Base-by-base conservation (phyloP, 1,140 invertebrate species). In the Euglossa dilemma region DNA sequence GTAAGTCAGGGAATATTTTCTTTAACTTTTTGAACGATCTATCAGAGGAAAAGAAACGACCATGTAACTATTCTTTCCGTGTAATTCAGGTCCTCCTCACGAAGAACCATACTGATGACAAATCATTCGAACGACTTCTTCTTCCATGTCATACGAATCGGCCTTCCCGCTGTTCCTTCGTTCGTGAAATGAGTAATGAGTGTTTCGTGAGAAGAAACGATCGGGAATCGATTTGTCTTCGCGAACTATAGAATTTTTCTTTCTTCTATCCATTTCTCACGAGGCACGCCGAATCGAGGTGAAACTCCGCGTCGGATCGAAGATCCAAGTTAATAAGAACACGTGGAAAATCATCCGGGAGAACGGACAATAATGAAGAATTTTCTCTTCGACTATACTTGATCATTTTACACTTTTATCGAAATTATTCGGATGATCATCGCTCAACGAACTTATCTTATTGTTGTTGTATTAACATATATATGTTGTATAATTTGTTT, bases 201-300 rank as follows among this genome's bases (percentile, higher is more conserved):
- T 45, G 64, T 69, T 78, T 78, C 64, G 75, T 67, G 75, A 56
- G 47, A 54, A 61, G 74, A 66, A 66, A 66, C 61, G 61, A 77
- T 77, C 45, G 75, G 75, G 50, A 77, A 77, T 77, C 75, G 75
- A 77, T 77, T 77, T 77, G 75, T 77, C 75, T 43, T 14, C 50
- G 18, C 18, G 9, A 57, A 74, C 57, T 14, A 25, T 11, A 23
- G 16, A 25, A 36, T 47, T 20, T 74, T 74, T 57, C 43, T 74
- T 74, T n/a, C 54, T 43, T 54, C n/a, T 73, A 61, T 57, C 25
- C n/a, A 16, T 28, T 14, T 18, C 50, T 20, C 45, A 14, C 57
- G 45, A 63, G 23, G 54, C 57, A 43, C 54, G 20, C 16, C 36
- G 52, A 57, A n/a, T n/a, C 54, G 6, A 43, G 54, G n/a, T 11